These are phyloP conservation scores for Allophyes oxyacanthae DNA, from an alignment of 2,888 invertebrate genomes.

Conservation along the genomic window DNA sequence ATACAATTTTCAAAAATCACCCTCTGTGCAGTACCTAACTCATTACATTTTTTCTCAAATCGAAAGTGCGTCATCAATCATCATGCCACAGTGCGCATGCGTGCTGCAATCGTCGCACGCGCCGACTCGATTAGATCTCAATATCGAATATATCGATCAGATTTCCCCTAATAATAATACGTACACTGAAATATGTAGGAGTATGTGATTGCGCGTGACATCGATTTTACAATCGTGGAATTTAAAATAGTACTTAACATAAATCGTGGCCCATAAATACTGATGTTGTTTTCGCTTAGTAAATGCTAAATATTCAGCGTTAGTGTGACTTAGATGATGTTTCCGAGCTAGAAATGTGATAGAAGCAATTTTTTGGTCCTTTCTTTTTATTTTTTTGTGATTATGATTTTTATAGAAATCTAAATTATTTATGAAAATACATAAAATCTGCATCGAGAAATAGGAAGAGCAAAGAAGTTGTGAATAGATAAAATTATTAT, in stretches of 20 bases:
- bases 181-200: constrained; percentile 32
- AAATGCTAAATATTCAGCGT: constrained; percentile 42
- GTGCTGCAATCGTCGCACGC: constrained; percentile 53
- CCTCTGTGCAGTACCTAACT: constrained; percentile 15
- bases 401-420: too few species aligned
- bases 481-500: too few species aligned
- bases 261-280: constrained; percentile 50
- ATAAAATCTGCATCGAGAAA: too few species aligned
- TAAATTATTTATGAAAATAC: too few species aligned
- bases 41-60: constrained; percentile 34
- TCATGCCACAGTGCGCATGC: constrained; percentile 52
- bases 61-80: constrained; percentile 62
- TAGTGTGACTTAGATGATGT: constrained; percentile 12
- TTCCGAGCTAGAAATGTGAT: constrained; percentile 26
- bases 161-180: constrained; percentile 64
- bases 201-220: constrained; percentile 50
- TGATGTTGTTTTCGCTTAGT: constrained; percentile 21
- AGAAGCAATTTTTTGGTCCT: too few species aligned
- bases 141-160: constrained; percentile 48
- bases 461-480: too few species aligned
- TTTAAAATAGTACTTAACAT: constrained; percentile 47
- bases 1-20: constrained; percentile 40
- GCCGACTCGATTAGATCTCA: constrained; percentile 58
- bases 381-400: too few species aligned
- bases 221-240: constrained; percentile 57